Base-by-base conservation (phyloP, 1,140 invertebrate species). In the Danaus plexippus region DNA sequence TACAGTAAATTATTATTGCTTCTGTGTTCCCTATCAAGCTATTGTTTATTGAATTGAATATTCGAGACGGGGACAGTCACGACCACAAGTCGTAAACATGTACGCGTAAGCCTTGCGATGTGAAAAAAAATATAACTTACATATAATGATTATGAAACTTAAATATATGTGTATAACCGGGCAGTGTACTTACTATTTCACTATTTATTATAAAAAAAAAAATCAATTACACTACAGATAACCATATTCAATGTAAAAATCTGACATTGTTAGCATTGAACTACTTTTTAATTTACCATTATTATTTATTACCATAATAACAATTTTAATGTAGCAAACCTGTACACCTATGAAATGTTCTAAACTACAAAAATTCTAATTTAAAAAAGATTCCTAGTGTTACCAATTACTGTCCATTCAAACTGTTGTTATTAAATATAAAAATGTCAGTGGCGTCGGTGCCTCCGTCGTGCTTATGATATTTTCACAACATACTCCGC, bases 1-100 rank as follows among this genome's bases (percentile, higher is more conserved):
- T 51, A 70, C 65, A 61, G 58, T 66, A 60, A 66, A 63, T 69
- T 61, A 62, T 75, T 73, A 73, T 77, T 77, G 73, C 72, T 76
- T 61, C 44, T 66, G 55, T 66, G 59, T 68, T 64, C 49, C 64
- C 52, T 66, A 58, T 52, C 54, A 61, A 47, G 51, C 53, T 66
- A 55, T 68, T 52, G 53, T 57, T 51, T 11, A 49, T 62, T 51
- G 44, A 67, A 54, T 57, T 53, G 47, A 67, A 54, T 57, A 62
- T 60, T 66, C 55, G 58, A 66, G 63, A 64, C 41, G 32, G 18
- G 22, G 22, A 32, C 2, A 32, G 22, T 32, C 22, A 32, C 22
- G 7, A 32, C 7, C 22, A 32, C 22, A 32, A 32, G 22, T 32
- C 2, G 7, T 3, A 32, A 32, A 1, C 2, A 45, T 10, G 43